phyloP scores from a whole-genome alignment of 2,888 invertebrate species.

The Spodoptera picta region DNA sequence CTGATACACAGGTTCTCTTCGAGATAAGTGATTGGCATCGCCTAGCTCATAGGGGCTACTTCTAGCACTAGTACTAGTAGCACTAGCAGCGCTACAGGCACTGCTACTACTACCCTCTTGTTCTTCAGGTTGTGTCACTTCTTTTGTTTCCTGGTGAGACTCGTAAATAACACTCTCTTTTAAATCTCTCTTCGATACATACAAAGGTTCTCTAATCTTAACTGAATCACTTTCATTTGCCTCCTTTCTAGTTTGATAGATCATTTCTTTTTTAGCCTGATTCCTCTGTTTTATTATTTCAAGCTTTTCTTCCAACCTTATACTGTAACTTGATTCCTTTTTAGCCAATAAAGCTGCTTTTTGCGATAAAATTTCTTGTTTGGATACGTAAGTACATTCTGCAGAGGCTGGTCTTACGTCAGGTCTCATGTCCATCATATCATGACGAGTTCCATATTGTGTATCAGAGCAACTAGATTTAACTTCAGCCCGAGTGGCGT shows the following conservation, averaged over 20 bases:
- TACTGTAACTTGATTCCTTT: conserved; percentile 79
- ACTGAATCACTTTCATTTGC: conserved; percentile 82
- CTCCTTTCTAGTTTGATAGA: conserved; percentile 86
- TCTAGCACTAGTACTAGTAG: conserved; percentile 47
- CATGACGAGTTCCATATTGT: conserved; percentile 71
- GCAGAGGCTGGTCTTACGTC: conserved; percentile 81
- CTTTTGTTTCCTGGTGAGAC: conserved; percentile 84
- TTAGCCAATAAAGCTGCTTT: conserved; percentile 85
- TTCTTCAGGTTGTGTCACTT: conserved; percentile 62
- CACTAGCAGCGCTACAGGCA: conserved; percentile 65
- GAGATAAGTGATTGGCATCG: conserved; percentile 85
- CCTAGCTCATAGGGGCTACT: conserved; percentile 86
- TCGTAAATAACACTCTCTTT: conserved; percentile 87
- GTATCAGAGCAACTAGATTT: conserved; percentile 84
- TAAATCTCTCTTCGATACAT: conserved; percentile 85
- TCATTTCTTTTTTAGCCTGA: conserved; percentile 87
- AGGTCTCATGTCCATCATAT: conserved; percentile 71
- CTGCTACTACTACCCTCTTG: conserved; percentile 67
- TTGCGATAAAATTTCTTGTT: conserved; percentile 85
- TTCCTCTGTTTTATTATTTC: conserved; percentile 87
- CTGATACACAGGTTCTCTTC: conserved; percentile 84
- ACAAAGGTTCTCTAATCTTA: conserved; percentile 84
- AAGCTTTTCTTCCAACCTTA: conserved; percentile 82
- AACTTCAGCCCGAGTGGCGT: conserved; percentile 77
- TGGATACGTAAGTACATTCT: conserved; percentile 85